Conservation (phyloP, 2,113 vertebrate species). For the Bothrops jararaca region DNA sequence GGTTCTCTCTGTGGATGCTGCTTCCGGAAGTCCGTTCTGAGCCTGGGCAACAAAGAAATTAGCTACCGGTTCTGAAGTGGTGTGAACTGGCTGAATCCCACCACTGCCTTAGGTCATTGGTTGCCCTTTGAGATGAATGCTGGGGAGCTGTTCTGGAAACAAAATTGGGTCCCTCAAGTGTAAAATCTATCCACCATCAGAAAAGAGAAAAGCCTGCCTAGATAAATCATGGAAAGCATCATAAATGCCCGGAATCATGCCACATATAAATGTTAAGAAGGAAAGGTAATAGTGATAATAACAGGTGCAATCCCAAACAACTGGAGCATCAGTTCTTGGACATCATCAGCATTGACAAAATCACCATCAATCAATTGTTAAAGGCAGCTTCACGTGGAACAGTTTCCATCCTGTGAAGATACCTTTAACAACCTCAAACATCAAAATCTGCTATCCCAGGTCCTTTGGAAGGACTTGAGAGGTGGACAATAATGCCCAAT, state of each 20-base stretch:
- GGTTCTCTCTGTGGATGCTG: too few relatives aligned
- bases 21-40: too few relatives aligned
- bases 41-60: too few relatives aligned
- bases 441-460: neutral
- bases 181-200: neutral
- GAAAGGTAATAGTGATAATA: neutral
- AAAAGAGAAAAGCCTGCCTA: neutral
- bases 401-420: neutral
- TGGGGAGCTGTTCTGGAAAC: neutral
- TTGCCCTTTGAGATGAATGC: neutral
- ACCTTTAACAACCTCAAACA: neutral
- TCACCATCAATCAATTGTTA: neutral
- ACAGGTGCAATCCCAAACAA: neutral
- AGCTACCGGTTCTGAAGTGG: too few relatives aligned
- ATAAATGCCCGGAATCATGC: neutral
- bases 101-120: neutral
- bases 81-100: too few relatives aligned
- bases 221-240: neutral
- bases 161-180: neutral
- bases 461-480: neutral
- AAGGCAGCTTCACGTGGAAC: neutral
- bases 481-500: too few relatives aligned
- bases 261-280: neutral
- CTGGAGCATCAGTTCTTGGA: neutral
- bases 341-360: neutral